Evolutionary conservation across 2,797 vertebrate genomes (phyloP).

Genomic region (Podarcis lilfordi): DNA sequence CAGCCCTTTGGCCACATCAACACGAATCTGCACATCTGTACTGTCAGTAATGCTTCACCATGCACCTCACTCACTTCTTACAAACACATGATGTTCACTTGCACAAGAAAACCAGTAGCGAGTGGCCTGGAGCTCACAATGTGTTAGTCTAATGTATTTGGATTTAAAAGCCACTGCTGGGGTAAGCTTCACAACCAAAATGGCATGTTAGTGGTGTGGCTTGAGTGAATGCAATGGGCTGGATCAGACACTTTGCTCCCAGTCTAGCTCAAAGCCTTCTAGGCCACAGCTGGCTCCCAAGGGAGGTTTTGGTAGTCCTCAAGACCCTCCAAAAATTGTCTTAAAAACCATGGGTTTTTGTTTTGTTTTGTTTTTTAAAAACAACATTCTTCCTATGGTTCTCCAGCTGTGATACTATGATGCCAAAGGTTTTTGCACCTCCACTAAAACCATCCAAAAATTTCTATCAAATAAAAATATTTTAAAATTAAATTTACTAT

Average conservation of each 20-base stretch:
- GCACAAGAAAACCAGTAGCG: background rate
- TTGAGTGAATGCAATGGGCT: background rate
- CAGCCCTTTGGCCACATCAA: slow-evolving; percentile 62
- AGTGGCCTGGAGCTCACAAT: background rate
- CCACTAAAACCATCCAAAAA: no score
- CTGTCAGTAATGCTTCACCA: slow-evolving; percentile 13
- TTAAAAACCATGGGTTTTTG: no score
- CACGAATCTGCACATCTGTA: slow-evolving; percentile 33
- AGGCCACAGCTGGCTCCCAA: no score
- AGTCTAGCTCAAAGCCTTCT: background rate
- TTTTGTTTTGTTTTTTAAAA: no score
- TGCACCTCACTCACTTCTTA: background rate
- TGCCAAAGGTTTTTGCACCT: no score
- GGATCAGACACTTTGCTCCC: background rate
- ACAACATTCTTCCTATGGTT: no score
- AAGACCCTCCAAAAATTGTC: no score
- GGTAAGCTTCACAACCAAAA: background rate
- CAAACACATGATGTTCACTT: slow-evolving; percentile 6
- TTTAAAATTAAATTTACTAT: no score
- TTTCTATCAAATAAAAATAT: no score
- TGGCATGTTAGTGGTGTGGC: background rate
- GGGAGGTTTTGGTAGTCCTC: no score
- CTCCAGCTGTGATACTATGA: no score
- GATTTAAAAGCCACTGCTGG: background rate
- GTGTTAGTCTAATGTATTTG: background rate